These are phyloP conservation scores for Crotalus tigris DNA, from an alignment of 2,113 vertebrate genomes.

Conservation along the genomic window DNA sequence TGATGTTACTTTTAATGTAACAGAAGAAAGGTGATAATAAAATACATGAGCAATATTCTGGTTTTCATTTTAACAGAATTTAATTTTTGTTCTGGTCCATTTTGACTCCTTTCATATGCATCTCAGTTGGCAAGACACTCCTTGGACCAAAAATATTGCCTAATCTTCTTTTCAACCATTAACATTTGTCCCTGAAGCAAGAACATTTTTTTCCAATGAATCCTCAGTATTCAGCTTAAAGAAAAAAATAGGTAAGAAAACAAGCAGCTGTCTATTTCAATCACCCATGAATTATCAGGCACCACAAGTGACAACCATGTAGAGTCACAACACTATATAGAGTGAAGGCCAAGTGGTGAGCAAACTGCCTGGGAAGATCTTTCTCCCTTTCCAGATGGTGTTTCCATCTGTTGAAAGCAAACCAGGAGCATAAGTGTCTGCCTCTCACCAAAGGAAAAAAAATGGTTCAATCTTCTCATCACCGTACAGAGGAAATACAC, in stretches of 20 bases:
- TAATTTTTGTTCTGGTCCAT: background rate
- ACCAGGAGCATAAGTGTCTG: background rate
- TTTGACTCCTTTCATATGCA: background rate
- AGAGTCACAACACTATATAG: background rate
- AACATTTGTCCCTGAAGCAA: background rate
- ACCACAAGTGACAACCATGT: slow-evolving; percentile 6
- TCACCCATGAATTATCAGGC: slow-evolving; percentile 12
- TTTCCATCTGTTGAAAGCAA: background rate
- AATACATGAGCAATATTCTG: background rate
- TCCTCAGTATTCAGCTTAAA: background rate
- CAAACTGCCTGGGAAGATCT: slow-evolving; percentile 7
- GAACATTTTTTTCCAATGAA: background rate
- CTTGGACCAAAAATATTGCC: background rate
- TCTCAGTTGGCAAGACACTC: background rate
- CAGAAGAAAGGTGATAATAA: background rate
- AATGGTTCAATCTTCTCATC: background rate
- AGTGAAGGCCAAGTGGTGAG: slow-evolving; percentile 3
- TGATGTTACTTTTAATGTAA: background rate
- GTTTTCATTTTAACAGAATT: background rate
- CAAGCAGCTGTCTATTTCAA: background rate
- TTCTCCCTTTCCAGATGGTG: slow-evolving; percentile 9
- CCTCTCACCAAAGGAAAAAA: background rate
- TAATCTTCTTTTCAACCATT: background rate
- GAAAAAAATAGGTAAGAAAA: slow-evolving; percentile 2
- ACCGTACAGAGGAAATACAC: background rate